phyloP scores from a whole-genome alignment of 2,113 vertebrate species.

The Crotalus viridis region DNA sequence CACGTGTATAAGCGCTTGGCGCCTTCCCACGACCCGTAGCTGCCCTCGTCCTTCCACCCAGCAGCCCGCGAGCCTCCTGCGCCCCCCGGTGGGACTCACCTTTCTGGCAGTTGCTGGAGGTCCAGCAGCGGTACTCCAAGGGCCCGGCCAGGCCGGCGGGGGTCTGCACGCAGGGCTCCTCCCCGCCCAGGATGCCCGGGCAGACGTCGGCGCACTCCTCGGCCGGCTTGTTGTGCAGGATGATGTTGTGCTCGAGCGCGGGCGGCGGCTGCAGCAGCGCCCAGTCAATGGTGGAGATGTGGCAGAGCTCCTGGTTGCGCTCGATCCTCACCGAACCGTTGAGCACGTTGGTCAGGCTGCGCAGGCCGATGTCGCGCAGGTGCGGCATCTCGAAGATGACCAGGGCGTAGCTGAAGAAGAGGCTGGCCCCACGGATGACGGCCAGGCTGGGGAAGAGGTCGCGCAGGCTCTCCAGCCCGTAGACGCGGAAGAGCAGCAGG shows the following conservation, averaged over 20 bases:
- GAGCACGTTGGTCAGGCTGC: conserved; percentile 68
- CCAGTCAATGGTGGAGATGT: conserved; percentile 82
- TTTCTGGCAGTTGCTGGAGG: conserved; percentile 79
- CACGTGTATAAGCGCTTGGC: not conserved
- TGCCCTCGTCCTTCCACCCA: not conserved
- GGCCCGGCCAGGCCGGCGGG: conserved; percentile 64
- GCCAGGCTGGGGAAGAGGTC: conserved; percentile 81
- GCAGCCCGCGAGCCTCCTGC: not conserved
- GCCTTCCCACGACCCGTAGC: not conserved
- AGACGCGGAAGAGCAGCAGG: conserved; percentile 78
- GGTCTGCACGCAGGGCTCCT: conserved; percentile 70
- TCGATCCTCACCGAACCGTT: conserved; percentile 73
- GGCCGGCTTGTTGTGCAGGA: conserved; percentile 70
- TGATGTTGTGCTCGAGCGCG: conserved; percentile 62
- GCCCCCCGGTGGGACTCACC: conserved; percentile 53
- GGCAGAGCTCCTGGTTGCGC: conserved; percentile 81
- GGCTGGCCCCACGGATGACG: conserved; percentile 71
- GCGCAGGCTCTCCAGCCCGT: conserved; percentile 76
- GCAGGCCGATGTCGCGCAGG: conserved; percentile 74
- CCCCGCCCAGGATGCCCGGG: conserved; percentile 69
- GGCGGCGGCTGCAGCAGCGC: conserved; percentile 67
- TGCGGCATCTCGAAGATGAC: conserved; percentile 81
- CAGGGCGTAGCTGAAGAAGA: conserved; percentile 78
- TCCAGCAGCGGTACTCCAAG: conserved; percentile 78
- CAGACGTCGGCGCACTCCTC: conserved; percentile 77